phyloP scores from a whole-genome alignment of 64 coral and sea anemone genomes.

The Stylophora pistillata region DNA sequence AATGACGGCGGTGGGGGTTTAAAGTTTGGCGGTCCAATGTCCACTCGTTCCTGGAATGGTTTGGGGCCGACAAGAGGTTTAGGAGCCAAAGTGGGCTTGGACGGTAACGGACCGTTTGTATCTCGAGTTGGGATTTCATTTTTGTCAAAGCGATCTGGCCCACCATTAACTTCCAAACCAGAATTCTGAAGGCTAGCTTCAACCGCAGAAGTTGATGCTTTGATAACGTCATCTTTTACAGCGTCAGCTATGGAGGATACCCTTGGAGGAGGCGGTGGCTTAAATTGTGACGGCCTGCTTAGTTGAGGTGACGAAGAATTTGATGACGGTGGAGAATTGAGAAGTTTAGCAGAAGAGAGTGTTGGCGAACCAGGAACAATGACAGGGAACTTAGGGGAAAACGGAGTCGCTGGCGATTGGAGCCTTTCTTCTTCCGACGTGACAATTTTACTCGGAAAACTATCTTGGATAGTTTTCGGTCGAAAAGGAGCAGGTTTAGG shows the following conservation, averaged over 20 bases:
- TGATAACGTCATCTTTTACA: not conserved
- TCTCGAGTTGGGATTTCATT: conserved; percentile 15
- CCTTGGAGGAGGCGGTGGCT: conserved; percentile 50
- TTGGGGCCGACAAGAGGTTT: not conserved
- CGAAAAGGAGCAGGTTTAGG: not conserved
- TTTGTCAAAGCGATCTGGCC: conserved; percentile 2
- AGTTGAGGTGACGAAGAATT: not conserved
- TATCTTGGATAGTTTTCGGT: not conserved
- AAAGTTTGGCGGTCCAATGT: not conserved
- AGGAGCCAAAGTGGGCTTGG: not conserved
- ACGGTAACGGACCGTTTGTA: not conserved
- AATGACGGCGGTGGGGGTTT: not conserved
- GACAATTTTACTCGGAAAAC: not conserved
- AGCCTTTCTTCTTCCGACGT: not conserved
- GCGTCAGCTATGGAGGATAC: conserved; percentile 26
- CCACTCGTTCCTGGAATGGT: not conserved
- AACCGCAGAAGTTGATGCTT: not conserved
- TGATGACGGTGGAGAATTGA: not conserved
- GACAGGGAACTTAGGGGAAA: conserved; percentile 4
- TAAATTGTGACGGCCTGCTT: not conserved
- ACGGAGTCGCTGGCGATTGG: not conserved
- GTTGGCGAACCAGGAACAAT: conserved; percentile 5
- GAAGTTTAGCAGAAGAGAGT: not conserved
- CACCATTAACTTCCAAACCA: conserved; percentile 24
- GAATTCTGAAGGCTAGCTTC: not conserved